Evolutionary conservation across 2,888 invertebrate genomes (phyloP).

Genomic region (Patella pellucida): DNA sequence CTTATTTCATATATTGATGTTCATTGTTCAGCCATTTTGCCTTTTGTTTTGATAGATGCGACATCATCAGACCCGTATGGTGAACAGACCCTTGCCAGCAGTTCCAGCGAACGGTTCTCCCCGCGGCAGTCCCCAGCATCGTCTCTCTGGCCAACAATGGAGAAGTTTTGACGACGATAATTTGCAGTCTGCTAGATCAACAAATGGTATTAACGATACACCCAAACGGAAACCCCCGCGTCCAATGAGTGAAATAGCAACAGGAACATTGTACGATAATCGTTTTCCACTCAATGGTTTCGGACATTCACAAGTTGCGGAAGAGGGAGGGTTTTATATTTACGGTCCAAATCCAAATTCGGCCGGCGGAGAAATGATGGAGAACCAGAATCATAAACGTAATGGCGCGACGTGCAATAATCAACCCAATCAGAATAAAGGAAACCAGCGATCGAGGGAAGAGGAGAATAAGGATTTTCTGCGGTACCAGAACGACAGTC

Average conservation of each 20-base stretch:
- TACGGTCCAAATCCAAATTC: constrained; percentile 30
- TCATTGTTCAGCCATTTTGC: too few species aligned
- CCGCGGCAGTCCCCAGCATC: constrained; percentile 27
- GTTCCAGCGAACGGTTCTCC: constrained; percentile 38
- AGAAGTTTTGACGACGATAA: constrained; percentile 40
- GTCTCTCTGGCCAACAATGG: constrained; percentile 22
- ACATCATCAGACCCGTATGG: constrained; percentile 47
- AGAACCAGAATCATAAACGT: background rate
- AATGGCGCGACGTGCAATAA: constrained; percentile 1
- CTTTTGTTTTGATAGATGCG: constrained; percentile 12
- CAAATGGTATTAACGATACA: constrained; percentile 25
- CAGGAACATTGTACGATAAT: constrained; percentile 24
- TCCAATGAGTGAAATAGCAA: constrained; percentile 39
- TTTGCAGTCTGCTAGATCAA: constrained; percentile 10
- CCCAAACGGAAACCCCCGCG: constrained; percentile 33
- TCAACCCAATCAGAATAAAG: background rate
- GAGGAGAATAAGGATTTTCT: constrained; percentile 20
- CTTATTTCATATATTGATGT: too few species aligned
- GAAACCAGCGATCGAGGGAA: background rate
- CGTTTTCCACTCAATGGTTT: constrained; percentile 18
- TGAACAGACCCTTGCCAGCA: constrained; percentile 61
- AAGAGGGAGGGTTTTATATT: constrained; percentile 31
- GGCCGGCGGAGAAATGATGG: constrained; percentile 3
- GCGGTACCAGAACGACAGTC: constrained; percentile 54
- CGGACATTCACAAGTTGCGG: constrained; percentile 8